Conservation (phyloP, 1,140 invertebrate species). For the Chrysomallon squamiferum region DNA sequence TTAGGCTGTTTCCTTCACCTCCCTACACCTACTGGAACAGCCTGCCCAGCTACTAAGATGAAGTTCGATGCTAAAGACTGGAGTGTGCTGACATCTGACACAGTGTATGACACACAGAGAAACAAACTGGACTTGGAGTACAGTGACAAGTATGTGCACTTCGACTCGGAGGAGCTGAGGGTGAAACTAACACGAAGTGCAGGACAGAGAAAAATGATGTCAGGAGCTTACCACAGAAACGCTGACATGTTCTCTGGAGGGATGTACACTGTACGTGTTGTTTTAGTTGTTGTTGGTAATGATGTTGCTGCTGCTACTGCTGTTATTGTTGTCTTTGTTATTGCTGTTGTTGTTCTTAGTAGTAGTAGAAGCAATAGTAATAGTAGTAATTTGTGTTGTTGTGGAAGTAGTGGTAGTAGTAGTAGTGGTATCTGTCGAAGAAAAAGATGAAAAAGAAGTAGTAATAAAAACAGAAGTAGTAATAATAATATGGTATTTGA, state of each 20-base stretch:
- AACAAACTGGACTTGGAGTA: conserved; percentile 22
- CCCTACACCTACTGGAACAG: conserved; percentile 12
- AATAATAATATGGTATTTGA: too few species aligned
- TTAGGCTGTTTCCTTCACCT: conserved; percentile 35
- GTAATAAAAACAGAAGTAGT: too few species aligned
- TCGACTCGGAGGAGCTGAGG: conserved; percentile 13
- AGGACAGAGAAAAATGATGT: conserved; percentile 18
- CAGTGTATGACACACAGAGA: conserved; percentile 21
- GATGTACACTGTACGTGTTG: conserved; percentile 27
- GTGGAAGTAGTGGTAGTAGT: too few species aligned
- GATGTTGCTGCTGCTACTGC: neutral
- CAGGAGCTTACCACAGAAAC: conserved; percentile 26
- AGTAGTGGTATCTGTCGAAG: too few species aligned
- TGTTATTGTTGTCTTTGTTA: too few species aligned
- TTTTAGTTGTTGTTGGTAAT: neutral
- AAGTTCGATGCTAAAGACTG: conserved; percentile 21
- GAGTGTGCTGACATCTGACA: conserved; percentile 9
- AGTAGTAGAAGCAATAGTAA: too few species aligned
- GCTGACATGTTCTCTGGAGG: conserved; percentile 36
- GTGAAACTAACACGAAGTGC: conserved; percentile 32
- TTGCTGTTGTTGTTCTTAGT: too few species aligned
- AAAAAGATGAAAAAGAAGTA: too few species aligned
- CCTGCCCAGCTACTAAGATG: conserved; percentile 32
- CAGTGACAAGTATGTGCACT: conserved; percentile 14
- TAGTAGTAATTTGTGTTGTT: too few species aligned